Conservation (phyloP, 2,888 invertebrate genomes). For the Mechanitis mazaeus region DNA sequence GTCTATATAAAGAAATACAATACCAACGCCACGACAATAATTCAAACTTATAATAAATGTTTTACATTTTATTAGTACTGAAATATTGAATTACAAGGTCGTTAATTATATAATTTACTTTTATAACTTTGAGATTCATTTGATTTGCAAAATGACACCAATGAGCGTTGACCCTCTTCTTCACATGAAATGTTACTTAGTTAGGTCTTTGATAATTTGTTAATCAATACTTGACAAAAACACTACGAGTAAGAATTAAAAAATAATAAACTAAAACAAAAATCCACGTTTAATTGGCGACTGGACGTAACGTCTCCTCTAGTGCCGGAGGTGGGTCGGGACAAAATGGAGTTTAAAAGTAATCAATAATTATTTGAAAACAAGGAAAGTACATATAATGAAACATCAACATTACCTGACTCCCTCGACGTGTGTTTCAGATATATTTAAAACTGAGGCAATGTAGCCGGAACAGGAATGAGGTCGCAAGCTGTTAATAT, state of each 20-base stretch:
- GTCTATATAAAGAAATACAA: constrained; percentile 1
- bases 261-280: too few relatives aligned
- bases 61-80: not conserved
- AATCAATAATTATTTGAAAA: too few relatives aligned
- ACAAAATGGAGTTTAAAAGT: too few relatives aligned
- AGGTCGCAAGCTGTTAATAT: constrained; percentile 71
- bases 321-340: too few relatives aligned
- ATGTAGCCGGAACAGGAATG: constrained; percentile 58
- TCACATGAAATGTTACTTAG: too few relatives aligned
- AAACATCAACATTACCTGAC: not conserved
- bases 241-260: too few relatives aligned
- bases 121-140: not conserved
- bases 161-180: not conserved
- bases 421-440: not conserved
- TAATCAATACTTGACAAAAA: too few relatives aligned
- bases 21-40: not conserved
- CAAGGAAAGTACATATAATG: too few relatives aligned
- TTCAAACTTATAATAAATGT: constrained; percentile 2
- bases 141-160: not conserved
- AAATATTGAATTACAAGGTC: constrained; percentile 1
- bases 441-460: constrained; percentile 19
- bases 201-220: too few relatives aligned
- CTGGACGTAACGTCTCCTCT: too few relatives aligned
- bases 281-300: too few relatives aligned
- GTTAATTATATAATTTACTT: not conserved